phyloP scores from a whole-genome alignment of 2,113 vertebrate species.

The Cichladusa arquata region DNA sequence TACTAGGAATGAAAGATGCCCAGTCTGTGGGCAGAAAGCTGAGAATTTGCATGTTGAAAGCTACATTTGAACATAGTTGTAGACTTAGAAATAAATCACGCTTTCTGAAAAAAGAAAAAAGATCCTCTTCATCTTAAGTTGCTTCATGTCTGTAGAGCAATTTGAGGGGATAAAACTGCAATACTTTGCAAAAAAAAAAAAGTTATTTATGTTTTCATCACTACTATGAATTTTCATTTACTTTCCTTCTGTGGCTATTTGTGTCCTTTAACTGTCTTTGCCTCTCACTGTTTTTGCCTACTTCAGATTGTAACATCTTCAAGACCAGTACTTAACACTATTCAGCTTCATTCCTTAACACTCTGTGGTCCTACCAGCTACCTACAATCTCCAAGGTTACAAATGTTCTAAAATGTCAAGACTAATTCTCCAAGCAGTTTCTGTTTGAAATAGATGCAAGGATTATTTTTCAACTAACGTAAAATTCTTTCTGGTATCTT shows the following conservation, averaged over 20 bases:
- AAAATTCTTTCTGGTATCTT: background rate
- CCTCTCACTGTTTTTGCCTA: background rate
- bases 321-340: background rate
- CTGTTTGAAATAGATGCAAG: background rate
- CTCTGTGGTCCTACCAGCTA: background rate
- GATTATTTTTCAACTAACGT: background rate
- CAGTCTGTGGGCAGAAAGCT: background rate
- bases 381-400: background rate
- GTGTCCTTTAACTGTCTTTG: background rate
- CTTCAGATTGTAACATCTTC: background rate
- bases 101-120: background rate
- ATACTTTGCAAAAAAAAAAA: background rate
- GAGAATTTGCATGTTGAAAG: background rate
- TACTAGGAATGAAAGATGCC: background rate
- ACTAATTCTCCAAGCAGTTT: background rate
- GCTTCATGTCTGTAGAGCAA: background rate
- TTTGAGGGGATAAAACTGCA: background rate
- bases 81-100: background rate
- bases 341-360: background rate
- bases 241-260: background rate
- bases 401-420: background rate
- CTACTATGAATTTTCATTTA: background rate
- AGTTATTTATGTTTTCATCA: background rate
- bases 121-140: background rate
- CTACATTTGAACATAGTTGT: background rate